Base-by-base conservation (phyloP, 2,797 vertebrate genomes). In the Darevskia nairensis region DNA sequence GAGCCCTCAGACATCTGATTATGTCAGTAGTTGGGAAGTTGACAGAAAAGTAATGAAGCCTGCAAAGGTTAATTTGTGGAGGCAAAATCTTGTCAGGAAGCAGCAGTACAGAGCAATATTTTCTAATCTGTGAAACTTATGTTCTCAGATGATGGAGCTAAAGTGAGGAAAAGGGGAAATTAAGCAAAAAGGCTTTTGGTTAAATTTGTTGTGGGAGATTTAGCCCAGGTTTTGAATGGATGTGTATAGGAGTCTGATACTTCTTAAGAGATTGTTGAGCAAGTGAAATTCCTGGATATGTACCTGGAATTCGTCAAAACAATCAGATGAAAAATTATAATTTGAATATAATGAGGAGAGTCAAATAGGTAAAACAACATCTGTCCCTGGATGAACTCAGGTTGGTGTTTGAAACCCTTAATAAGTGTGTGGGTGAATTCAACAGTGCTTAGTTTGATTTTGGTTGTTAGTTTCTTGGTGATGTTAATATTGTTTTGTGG, bases 31-130 rank as follows among this genome's bases (percentile, higher is more conserved):
- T 72, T 0, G 11, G 86, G 87, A 93, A 90, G 80, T 89, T 94
- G 89, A 90, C 89, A 90, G 86, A 88, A 89, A 94, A 74, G 84
- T 91, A 93, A 92, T 90, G 76, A 86, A 91, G 75, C 87, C 90
- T 94, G 44, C 80, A 90, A 90, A 92, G 88, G 76, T 94, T 94
- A 93, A 95, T 93, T 90, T 92, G 86, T 76, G 85, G 89, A 82
- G 44, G 46, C 86, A 93, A 93, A 94, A 90, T 78, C 23, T 84
- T 86, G n/a, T 84, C 46, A 78, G 85, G 91, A 93, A 92, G 88
- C 85, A 61, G 46, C 55, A 87, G 79, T 84, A 86, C 44, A 90
- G 78, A 91, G 80, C 82, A 86, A 0, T 91, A 89, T 94, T 95
- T 96, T 92, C 85, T 94, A 80, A 94, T 94, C 90, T 88, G 82